Conservation (phyloP, 2,888 invertebrate species). For the Coelinius sp. region DNA sequence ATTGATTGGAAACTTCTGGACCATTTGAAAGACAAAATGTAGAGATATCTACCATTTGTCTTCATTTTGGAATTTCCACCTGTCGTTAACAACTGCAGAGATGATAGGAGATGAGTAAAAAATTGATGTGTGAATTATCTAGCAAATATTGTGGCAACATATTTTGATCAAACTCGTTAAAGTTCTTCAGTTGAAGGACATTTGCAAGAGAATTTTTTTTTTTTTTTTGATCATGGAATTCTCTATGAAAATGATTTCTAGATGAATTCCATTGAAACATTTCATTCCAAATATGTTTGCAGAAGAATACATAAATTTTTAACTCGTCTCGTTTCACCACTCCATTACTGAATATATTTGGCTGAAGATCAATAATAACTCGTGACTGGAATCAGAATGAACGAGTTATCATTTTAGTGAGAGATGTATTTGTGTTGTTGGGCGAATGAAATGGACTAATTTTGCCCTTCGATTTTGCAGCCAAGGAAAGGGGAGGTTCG, state of each 20-base stretch:
- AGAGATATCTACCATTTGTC: neutral
- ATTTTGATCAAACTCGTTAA: too few relatives aligned
- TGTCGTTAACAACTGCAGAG: neutral
- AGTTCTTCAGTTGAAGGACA: too few relatives aligned
- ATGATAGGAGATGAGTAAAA: neutral
- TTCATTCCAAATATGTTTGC: neutral
- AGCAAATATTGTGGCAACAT: neutral
- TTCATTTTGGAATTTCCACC: neutral
- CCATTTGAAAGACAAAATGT: neutral
- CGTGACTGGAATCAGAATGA: neutral
- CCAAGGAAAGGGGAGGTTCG: constrained; percentile 90
- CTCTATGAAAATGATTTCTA: neutral
- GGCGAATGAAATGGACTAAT: constrained; percentile 6
- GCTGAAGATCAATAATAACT: neutral
- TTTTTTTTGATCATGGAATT: too few relatives aligned
- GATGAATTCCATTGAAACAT: neutral
- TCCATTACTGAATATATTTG: neutral
- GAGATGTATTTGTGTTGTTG: constrained; percentile 1
- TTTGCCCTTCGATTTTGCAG: constrained; percentile 75
- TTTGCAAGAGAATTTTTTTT: neutral
- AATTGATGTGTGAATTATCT: neutral
- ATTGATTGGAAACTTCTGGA: neutral
- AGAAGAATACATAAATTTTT: neutral
- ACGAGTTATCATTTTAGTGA: constrained; percentile 10
- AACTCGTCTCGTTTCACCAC: neutral